phyloP scores from a whole-genome alignment of 2,888 invertebrate genomes.

The Aphidoletes aphidimyza region DNA sequence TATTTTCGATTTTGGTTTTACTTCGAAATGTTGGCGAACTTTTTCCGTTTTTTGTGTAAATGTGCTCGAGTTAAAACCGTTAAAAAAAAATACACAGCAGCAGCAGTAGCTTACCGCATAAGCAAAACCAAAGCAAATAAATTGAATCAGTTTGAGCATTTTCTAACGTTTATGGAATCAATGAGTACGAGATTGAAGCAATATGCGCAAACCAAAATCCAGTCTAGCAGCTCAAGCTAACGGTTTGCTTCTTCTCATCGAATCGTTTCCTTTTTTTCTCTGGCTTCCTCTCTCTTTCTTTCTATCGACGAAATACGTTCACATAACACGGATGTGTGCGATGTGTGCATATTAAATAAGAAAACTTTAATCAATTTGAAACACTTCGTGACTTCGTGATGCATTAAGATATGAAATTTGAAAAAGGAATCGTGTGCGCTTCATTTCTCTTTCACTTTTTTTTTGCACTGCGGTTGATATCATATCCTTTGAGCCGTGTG shows the following conservation, averaged over 20 bases:
- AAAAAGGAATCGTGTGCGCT: not conserved
- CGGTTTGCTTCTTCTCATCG: too few relatives aligned
- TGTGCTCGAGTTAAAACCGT: too few relatives aligned
- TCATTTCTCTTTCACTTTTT: not conserved
- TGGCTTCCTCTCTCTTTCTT: too few relatives aligned
- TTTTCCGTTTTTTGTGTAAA: too few relatives aligned
- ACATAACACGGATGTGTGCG: conserved; percentile 16
- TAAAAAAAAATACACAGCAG: too few relatives aligned
- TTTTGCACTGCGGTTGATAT: not conserved
- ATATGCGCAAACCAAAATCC: not conserved
- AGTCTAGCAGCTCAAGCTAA: too few relatives aligned
- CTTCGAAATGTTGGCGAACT: not conserved
- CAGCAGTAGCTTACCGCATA: too few relatives aligned
- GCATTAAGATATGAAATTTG: conserved; percentile 37
- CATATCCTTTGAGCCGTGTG: too few relatives aligned
- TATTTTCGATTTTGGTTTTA: not conserved
- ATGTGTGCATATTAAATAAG: conserved; percentile 36
- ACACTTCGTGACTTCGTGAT: conserved; percentile 26
- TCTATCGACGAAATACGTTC: too few relatives aligned
- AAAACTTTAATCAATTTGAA: conserved; percentile 44
- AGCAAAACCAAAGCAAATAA: not conserved
- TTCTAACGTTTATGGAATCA: not conserved
- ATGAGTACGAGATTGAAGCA: conserved; percentile 8
- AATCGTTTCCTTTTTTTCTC: not conserved
- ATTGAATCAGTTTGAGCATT: conserved; percentile 18